These are phyloP conservation scores for Listronotus bonariensis DNA, from an alignment of 1,140 invertebrate genomes.

Conservation along the genomic window DNA sequence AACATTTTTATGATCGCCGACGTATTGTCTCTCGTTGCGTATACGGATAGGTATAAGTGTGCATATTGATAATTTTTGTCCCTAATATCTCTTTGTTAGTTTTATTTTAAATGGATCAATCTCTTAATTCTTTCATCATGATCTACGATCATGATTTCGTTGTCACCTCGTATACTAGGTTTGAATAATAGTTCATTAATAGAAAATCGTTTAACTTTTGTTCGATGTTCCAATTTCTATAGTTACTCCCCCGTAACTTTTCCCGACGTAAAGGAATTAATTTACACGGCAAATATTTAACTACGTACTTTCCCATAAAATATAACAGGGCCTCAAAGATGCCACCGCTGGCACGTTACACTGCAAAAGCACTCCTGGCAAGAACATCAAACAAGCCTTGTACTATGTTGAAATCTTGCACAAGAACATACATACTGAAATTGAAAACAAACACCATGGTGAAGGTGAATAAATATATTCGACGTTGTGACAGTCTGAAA, in stretches of 20 bases:
- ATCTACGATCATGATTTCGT: no score
- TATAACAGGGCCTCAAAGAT: constrained; percentile 20
- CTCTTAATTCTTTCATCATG: no score
- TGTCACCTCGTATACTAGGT: no score
- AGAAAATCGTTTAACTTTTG: no score
- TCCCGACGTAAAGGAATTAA: constrained; percentile 26
- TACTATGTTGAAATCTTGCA: constrained; percentile 15
- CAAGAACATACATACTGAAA: constrained; percentile 23
- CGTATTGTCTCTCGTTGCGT: no score
- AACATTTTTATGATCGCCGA: no score
- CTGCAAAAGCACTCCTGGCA: constrained; percentile 19
- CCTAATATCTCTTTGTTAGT: no score
- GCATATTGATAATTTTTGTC: no score
- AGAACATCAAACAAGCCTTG: constrained; percentile 13
- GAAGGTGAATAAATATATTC: constrained; percentile 18
- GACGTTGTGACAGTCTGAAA: neutral
- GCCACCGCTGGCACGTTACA: constrained; percentile 25
- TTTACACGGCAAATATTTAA: constrained; percentile 29
- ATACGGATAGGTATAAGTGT: no score
- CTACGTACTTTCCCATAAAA: constrained; percentile 17
- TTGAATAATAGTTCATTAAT: no score
- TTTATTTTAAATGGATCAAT: no score
- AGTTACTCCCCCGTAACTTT: neutral
- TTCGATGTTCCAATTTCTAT: no score
- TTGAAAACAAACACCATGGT: constrained; percentile 26